These are phyloP conservation scores for Euwallacea similis DNA, from an alignment of 1,140 invertebrate genomes.

Conservation along the genomic window DNA sequence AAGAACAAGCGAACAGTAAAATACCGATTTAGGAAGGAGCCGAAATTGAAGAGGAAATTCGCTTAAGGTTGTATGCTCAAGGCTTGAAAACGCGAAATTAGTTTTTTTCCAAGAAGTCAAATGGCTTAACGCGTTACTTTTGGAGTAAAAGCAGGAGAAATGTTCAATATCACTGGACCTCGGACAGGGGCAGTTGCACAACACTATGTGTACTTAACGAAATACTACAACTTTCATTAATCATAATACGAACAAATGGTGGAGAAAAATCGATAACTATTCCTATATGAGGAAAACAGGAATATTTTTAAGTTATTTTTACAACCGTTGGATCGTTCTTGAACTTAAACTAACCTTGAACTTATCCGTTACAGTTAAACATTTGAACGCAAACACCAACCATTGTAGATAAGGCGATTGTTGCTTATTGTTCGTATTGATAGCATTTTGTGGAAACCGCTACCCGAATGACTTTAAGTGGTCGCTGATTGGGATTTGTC, in stretches of 20 bases:
- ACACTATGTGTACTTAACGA: too few species aligned
- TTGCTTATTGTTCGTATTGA: conserved; percentile 7
- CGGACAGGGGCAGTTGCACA: too few species aligned
- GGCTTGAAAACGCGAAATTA: conserved; percentile 4
- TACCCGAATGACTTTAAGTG: background rate
- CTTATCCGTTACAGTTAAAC: conserved; percentile 8
- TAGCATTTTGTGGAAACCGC: background rate
- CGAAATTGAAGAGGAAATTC: conserved; percentile 9
- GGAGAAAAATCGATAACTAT: too few species aligned
- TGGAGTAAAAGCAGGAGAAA: too few species aligned
- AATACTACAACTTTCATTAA: too few species aligned
- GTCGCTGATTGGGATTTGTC: too few species aligned
- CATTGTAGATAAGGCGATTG: background rate
- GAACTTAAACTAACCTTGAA: conserved; percentile 8
- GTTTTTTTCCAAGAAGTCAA: too few species aligned
- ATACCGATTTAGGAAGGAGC: conserved; percentile 11
- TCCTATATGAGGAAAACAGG: too few species aligned
- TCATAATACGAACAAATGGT: too few species aligned
- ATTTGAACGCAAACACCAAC: conserved; percentile 5
- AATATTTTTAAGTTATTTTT: background rate
- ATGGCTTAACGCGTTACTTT: too few species aligned
- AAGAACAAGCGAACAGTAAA: conserved; percentile 14
- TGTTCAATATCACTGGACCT: too few species aligned
- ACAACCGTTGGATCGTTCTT: conserved; percentile 14
- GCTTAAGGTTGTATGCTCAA: conserved; percentile 8